A percentile compares a stretch with the other conserved stretches of the same genome.
Conservation (phyloP, 2,888 invertebrate genomes). For the Ceraclea dissimilis region DNA sequence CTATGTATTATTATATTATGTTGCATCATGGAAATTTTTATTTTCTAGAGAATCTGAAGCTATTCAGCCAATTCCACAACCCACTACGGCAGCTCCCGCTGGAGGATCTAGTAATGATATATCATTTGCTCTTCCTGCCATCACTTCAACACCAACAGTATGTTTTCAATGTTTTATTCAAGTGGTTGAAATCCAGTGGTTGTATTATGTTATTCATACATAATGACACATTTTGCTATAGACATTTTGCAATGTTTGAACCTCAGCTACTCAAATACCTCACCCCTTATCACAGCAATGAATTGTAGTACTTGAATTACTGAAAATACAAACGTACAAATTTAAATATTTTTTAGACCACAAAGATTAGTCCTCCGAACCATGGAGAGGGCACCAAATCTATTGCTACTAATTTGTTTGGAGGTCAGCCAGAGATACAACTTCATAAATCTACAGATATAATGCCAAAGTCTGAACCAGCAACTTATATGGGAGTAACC, state of each 20-base stretch:
- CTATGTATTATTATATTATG: neutral
- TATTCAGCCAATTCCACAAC: neutral
- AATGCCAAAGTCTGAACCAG: too few species aligned
- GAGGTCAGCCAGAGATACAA: constrained; percentile 4
- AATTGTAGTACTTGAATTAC: too few species aligned
- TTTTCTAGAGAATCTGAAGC: neutral
- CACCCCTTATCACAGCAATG: too few species aligned
- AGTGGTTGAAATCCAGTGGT: constrained; percentile 20
- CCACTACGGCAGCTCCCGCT: neutral
- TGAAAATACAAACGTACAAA: too few species aligned
- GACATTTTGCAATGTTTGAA: too few species aligned
- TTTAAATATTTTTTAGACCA: too few species aligned
- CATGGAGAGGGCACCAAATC: too few species aligned
- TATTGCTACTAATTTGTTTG: constrained; percentile 19
- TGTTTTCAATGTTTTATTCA: constrained; percentile 5
- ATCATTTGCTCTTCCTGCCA: constrained; percentile 17
- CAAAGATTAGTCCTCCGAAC: too few species aligned
- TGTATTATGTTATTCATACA: too few species aligned
- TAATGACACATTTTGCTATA: too few species aligned
- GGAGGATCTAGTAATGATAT: constrained; percentile 5
- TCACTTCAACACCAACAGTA: constrained; percentile 24
- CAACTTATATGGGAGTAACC: too few species aligned
- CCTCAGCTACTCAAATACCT: too few species aligned
- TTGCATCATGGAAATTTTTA: neutral
- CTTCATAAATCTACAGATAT: neutral